Conservation (phyloP, 2,888 invertebrate species). For the Sepiola atlantica region DNA sequence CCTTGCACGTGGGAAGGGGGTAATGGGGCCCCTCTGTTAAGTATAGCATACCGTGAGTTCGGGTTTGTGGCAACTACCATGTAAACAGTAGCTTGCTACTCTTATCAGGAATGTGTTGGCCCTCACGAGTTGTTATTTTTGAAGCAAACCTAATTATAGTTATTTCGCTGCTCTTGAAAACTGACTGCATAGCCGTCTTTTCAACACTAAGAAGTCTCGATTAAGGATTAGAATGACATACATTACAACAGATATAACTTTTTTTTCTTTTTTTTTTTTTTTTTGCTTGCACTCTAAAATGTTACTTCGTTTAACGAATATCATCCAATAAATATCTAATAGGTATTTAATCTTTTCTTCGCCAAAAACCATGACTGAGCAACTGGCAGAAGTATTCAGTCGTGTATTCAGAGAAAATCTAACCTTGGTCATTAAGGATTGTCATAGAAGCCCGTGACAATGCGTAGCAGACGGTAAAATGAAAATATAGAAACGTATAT, state of each 20-base stretch:
- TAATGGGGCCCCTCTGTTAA: neutral
- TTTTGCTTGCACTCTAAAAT: neutral
- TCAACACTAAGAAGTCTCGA: neutral
- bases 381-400: neutral
- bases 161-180: conserved; percentile 19
- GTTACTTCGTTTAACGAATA: neutral
- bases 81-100: conserved; percentile 20
- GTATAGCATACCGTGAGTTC: neutral
- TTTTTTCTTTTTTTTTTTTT: no score
- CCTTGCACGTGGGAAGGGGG: neutral
- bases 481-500: no score
- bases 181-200: neutral
- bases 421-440: no score
- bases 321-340: neutral
- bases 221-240: conserved; percentile 5
- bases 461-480: no score
- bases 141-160: conserved; percentile 12
- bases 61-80: neutral
- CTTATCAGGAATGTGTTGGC: neutral
- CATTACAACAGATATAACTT: neutral
- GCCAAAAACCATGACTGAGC: neutral
- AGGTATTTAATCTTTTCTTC: neutral
- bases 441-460: no score
- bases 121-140: conserved; percentile 2
- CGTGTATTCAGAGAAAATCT: neutral